Base-by-base conservation (phyloP, 1,140 invertebrate genomes). In the Riptortus pedestris region DNA sequence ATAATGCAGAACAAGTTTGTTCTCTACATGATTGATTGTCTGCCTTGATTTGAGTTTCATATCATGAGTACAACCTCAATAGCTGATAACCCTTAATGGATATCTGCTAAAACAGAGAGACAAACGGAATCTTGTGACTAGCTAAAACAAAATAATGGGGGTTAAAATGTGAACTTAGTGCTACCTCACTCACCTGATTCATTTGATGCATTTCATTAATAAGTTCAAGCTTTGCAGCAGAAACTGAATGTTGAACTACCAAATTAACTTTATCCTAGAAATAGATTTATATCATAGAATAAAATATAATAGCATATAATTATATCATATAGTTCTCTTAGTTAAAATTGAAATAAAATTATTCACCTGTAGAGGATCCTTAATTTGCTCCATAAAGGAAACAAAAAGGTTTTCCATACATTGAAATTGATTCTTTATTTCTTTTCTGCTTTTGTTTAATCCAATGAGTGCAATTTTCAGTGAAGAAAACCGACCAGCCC, bases 181-280 rank as follows among this genome's bases (percentile, higher is more conserved):
- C n/a, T n/a, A n/a, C n/a, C n/a, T n/a, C n/a, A n/a, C 11, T 18
- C 52, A 66, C 65, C 62, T 66, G 55, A 57, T 66, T 66, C 65
- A 66, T 66, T 14, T 60, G 43, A 2, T 64, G 65, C 62, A 66
- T 63, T 27, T 66, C 65, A 14, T 22, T 51, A 29, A 66, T 20
- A 12, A 66, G 57, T 47, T 66, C 65, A 18, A 43, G 28, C 38
- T 66, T 66, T 16, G 38, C 31, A 9, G 52, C 20, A 14, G 47
- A n/a, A 9, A 62, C 33, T 45, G 59, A 20, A 31, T 31, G 33
- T 16, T 63, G 60, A n/a, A 66, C n/a, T n/a, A 62, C 29, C 12
- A 11, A 18, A 18, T 45, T 29, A 7, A 62, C 33, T 28, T 60
- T 66, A 7, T 59, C 60, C 65, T 66, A 18, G 26, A 60, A 31